A percentile compares a stretch with the other conserved stretches of the same genome.
Evolutionary conservation across 1,140 invertebrate species (phyloP).

Genomic region (Ephestia elutella): DNA sequence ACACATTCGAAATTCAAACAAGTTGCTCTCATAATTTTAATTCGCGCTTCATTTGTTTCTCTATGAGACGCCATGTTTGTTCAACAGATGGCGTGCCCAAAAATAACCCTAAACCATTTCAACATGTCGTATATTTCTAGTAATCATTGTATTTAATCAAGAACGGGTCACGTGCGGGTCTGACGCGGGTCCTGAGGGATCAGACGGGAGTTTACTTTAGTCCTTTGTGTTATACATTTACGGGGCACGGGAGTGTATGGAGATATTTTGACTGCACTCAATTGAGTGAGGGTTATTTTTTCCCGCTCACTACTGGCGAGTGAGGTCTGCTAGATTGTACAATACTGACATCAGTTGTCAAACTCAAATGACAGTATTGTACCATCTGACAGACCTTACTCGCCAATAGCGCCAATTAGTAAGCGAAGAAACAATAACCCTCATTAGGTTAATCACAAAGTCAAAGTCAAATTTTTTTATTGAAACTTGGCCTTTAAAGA

Average conservation of each 20-base stretch:
- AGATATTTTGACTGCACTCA: background rate
- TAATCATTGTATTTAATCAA: constrained; percentile 44
- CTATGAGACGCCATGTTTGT: background rate
- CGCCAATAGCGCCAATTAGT: too few species aligned
- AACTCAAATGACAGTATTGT: too few species aligned
- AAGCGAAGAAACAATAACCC: too few species aligned
- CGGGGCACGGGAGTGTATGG: constrained; percentile 13
- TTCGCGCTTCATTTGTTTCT: background rate
- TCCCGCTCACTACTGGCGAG: too few species aligned
- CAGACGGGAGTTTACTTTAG: constrained; percentile 23
- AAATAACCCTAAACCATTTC: constrained; percentile 5
- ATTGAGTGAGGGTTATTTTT: background rate
- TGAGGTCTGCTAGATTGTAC: too few species aligned
- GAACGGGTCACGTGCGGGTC: constrained; percentile 36
- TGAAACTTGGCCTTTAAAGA: too few species aligned
- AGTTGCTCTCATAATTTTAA: too few species aligned
- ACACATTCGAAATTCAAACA: too few species aligned
- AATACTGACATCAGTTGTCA: too few species aligned
- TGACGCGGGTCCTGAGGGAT: constrained; percentile 25
- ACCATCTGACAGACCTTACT: too few species aligned
- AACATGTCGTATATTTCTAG: constrained; percentile 10
- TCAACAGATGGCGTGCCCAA: constrained; percentile 11
- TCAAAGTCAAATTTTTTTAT: too few species aligned
- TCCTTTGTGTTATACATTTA: constrained; percentile 26
- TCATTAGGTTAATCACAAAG: too few species aligned